Conservation (phyloP, 2,888 invertebrate genomes). For the Drosophila mimetica region DNA sequence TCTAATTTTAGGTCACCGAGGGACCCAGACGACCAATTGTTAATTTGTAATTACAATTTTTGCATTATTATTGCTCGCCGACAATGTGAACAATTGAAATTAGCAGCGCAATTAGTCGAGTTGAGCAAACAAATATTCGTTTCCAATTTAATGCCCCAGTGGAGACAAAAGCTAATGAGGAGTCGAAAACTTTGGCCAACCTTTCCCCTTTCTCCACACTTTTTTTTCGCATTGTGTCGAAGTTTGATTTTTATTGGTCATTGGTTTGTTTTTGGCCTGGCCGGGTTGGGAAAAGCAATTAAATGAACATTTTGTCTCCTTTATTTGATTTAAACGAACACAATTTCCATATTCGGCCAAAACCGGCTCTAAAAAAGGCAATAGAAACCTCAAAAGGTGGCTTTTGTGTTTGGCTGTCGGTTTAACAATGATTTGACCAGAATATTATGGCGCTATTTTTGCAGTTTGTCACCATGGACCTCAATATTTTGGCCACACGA, state of each 20-base stretch:
- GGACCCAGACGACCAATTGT: conserved; percentile 53
- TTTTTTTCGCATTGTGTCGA: conserved; percentile 6
- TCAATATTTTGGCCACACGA: conserved; percentile 58
- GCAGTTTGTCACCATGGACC: conserved; percentile 56
- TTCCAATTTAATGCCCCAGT: conserved; percentile 38
- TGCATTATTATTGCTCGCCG: conserved; percentile 66
- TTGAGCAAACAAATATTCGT: conserved; percentile 43
- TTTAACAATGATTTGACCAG: conserved; percentile 60
- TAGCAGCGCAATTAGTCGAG: conserved; percentile 76
- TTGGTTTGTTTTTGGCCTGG: conserved; percentile 24
- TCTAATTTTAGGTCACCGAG: conserved; percentile 59
- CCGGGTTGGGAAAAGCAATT: conserved; percentile 60
- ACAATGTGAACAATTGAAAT: conserved; percentile 74
- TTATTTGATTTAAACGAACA: conserved; percentile 45
- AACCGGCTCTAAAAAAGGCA: conserved; percentile 17
- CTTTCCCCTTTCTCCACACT: conserved; percentile 6
- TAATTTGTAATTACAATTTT: conserved; percentile 77
- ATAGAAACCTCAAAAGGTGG: conserved; percentile 73
- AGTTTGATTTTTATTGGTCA: conserved; percentile 34
- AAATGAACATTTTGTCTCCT: conserved; percentile 65
- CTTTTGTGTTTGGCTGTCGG: conserved; percentile 74
- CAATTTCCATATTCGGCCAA: conserved; percentile 58
- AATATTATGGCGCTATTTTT: conserved; percentile 53
- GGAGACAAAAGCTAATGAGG: conserved; percentile 64
- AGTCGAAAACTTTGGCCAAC: conserved; percentile 27